These are phyloP conservation scores for Seriola dumerili DNA, from an alignment of 2,113 vertebrate genomes.

Conservation along the genomic window DNA sequence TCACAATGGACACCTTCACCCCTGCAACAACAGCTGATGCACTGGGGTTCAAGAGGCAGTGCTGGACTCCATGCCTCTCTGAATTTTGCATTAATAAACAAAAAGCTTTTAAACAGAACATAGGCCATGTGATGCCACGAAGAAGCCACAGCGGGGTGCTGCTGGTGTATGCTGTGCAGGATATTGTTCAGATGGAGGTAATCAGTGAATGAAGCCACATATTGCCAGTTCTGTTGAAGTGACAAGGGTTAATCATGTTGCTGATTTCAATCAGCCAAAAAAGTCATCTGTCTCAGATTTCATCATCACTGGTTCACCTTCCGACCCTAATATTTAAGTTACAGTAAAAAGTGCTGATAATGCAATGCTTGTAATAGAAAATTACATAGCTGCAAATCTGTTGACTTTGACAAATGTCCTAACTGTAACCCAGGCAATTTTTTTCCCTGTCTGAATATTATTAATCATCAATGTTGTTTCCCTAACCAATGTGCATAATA, in stretches of 20 bases:
- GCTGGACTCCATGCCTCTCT: not conserved
- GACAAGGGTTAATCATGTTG: not conserved
- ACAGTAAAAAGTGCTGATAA: slow-evolving; percentile 9
- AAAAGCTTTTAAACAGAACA: not conserved
- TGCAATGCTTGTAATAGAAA: not conserved
- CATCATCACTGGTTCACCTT: not conserved
- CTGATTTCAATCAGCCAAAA: not conserved
- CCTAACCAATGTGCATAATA: slow-evolving; percentile 23
- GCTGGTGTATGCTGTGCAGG: not conserved
- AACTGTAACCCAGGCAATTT: not conserved
- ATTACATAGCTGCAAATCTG: not conserved
- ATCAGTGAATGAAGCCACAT: not conserved
- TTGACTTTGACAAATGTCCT: slow-evolving; percentile 21
- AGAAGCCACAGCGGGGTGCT: too few relatives aligned
- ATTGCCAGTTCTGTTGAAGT: not conserved
- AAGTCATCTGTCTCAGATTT: not conserved
- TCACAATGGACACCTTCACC: not conserved
- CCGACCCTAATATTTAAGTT: not conserved
- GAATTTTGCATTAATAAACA: not conserved
- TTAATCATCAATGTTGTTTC: slow-evolving; percentile 10
- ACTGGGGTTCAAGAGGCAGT: too few relatives aligned
- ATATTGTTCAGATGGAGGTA: not conserved
- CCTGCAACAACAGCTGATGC: too few relatives aligned
- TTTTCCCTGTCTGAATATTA: slow-evolving; percentile 18
- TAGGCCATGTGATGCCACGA: not conserved